These are phyloP conservation scores for Sipha maydis DNA, from an alignment of 2,888 invertebrate species.

Conservation along the genomic window DNA sequence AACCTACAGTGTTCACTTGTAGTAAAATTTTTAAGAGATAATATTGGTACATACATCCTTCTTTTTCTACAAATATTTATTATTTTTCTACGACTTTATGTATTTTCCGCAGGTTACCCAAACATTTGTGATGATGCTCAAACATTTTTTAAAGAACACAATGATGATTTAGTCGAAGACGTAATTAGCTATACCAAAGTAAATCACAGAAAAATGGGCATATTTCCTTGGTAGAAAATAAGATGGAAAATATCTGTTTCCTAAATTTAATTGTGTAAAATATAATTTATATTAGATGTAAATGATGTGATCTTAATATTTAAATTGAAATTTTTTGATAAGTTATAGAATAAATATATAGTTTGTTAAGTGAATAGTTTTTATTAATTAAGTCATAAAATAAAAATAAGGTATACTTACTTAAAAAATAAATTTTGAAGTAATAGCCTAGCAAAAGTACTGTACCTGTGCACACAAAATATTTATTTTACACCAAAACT, in stretches of 20 bases:
- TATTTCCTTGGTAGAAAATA: slow-evolving; percentile 19
- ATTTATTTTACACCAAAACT: too few species aligned
- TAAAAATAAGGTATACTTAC: not conserved
- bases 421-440: not conserved
- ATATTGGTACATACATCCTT: slow-evolving; percentile 65
- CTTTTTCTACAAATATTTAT: not conserved
- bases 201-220: not conserved
- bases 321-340: too few species aligned
- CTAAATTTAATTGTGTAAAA: slow-evolving; percentile 6
- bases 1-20: slow-evolving; percentile 69
- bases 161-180: slow-evolving; percentile 13
- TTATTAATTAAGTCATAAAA: not conserved
- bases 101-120: slow-evolving; percentile 20
- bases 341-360: not conserved
- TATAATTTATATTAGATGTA: not conserved
- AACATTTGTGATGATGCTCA: not conserved
- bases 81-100: not conserved
- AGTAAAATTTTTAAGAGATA: slow-evolving; percentile 67
- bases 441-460: too few species aligned
- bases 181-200: slow-evolving; percentile 15
- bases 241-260: not conserved
- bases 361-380: not conserved
- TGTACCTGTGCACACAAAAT: too few species aligned
- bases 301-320: not conserved
- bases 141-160: slow-evolving; percentile 29